Evolutionary conservation across 30 jellyfish, hydroid and myxozoan species (phyloP).

Genomic region (Cassiopea andromeda): DNA sequence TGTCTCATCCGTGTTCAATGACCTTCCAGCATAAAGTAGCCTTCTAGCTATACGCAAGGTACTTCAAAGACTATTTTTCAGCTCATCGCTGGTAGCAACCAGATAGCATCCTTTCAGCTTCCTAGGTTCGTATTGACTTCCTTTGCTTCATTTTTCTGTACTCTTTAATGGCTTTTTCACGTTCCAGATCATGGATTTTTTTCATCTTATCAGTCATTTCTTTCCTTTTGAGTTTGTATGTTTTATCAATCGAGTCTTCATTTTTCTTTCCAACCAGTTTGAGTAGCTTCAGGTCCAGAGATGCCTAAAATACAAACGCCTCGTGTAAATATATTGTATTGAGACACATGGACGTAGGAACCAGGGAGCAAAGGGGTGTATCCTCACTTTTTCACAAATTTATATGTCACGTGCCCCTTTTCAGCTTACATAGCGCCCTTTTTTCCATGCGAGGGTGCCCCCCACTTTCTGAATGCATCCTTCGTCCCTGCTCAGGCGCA

Average conservation of each 20-base stretch:
- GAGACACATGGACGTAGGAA: background rate
- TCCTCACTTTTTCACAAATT: too few relatives aligned
- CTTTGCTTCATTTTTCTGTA: slow-evolving; percentile 78
- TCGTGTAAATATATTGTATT: background rate
- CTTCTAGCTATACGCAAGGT: too few relatives aligned
- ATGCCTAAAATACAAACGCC: background rate
- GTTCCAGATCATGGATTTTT: slow-evolving; percentile 56
- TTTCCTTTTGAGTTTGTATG: slow-evolving; percentile 16
- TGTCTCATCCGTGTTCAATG: too few relatives aligned
- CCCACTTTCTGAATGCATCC: too few relatives aligned
- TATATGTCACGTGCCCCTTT: too few relatives aligned
- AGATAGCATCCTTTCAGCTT: background rate
- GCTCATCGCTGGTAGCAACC: too few relatives aligned
- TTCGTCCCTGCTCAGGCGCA: too few relatives aligned
- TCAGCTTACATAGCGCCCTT: too few relatives aligned
- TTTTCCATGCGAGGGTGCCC: too few relatives aligned
- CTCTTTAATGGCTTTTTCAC: slow-evolving; percentile 76
- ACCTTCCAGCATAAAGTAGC: too few relatives aligned
- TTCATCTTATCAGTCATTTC: slow-evolving; percentile 63
- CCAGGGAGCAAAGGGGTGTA: too few relatives aligned
- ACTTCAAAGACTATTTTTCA: too few relatives aligned
- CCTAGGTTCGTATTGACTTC: slow-evolving; percentile 13
- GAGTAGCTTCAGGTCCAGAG: slow-evolving; percentile 26
- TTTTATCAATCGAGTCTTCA: slow-evolving; percentile 18
- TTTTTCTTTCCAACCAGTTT: background rate